Evolutionary conservation across 2,797 vertebrate genomes (phyloP).

Genomic region (Peromyscus eremicus): DNA sequence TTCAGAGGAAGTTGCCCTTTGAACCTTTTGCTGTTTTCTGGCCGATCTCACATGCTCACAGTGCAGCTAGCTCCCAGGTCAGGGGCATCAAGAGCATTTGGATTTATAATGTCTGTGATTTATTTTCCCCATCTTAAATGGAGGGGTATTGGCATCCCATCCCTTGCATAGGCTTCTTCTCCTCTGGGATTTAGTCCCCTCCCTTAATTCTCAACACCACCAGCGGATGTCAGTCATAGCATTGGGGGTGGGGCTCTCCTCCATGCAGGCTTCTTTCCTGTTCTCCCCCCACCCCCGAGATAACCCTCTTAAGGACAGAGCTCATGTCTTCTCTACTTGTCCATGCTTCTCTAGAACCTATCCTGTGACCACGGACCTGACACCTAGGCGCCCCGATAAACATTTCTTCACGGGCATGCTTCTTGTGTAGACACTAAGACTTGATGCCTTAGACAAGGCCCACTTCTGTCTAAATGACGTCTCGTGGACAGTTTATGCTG

Average conservation of each 20-base stretch:
- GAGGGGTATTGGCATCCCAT: rapidly evolving
- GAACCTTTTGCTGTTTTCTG: neutral
- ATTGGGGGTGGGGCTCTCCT: neutral
- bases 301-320: neutral
- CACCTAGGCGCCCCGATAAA: no score
- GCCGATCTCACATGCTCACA: neutral
- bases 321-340: rapidly evolving
- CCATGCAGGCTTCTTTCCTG: neutral
- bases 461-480: neutral
- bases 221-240: neutral
- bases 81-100: neutral
- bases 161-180: no score
- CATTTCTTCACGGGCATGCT: neutral
- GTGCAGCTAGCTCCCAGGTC: neutral
- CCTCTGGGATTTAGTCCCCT: neutral
- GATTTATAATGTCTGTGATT: neutral
- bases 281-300: no score
- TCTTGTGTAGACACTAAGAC: neutral
- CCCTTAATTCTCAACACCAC: neutral
- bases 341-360: neutral
- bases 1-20: neutral
- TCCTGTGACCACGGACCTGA: rapidly evolving
- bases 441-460: neutral
- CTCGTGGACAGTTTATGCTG: neutral
- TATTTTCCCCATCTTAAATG: neutral